These are phyloP conservation scores for Aotus griseimembra DNA, from an alignment of 2,797 vertebrate genomes.

Conservation along the genomic window DNA sequence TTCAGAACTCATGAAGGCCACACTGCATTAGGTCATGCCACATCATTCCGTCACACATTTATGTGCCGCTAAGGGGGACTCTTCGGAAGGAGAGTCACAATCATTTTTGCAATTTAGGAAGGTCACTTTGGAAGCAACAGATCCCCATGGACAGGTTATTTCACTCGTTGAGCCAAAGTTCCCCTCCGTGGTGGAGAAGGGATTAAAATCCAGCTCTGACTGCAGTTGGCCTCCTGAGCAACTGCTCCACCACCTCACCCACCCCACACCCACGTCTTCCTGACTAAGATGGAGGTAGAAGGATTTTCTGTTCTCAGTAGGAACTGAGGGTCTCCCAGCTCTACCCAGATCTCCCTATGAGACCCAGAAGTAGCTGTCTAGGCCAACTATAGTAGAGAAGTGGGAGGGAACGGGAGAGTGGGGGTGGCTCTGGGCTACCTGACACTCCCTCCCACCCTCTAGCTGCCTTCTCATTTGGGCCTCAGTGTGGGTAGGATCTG, in stretches of 20 bases:
- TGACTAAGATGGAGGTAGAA: neutral
- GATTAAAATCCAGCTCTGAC: neutral
- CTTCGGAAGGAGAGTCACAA: neutral
- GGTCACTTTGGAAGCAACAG: neutral
- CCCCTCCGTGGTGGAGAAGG: neutral
- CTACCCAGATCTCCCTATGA: neutral
- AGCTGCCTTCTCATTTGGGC: neutral
- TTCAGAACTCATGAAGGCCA: constrained; percentile 9
- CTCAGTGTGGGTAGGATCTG: neutral
- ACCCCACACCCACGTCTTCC: neutral
- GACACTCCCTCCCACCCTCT: neutral
- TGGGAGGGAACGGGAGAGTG: neutral
- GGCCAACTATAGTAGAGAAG: neutral
- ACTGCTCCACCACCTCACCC: neutral
- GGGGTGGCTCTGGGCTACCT: neutral
- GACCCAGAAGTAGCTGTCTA: neutral
- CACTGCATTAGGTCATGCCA: rapidly evolving
- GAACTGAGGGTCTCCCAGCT: neutral
- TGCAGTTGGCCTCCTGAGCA: neutral
- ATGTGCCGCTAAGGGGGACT: neutral
- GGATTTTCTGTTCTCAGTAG: neutral
- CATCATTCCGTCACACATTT: neutral
- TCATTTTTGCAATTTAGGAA: constrained; percentile 18
- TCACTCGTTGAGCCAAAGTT: neutral
- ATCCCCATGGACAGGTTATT: neutral